These are phyloP conservation scores for Patella caerulea DNA, from an alignment of 2,888 invertebrate species.

Conservation along the genomic window DNA sequence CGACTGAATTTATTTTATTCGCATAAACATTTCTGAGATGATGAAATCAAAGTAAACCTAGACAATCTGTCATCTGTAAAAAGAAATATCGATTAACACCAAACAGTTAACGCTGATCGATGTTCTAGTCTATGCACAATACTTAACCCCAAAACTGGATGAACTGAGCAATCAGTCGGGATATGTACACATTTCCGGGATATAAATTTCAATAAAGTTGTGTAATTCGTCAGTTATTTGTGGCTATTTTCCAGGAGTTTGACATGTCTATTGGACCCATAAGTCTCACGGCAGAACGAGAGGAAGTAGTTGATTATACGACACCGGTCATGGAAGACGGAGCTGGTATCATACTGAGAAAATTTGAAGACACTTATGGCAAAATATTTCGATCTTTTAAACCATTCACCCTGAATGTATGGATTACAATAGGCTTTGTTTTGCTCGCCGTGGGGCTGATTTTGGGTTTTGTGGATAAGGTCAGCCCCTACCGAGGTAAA, in stretches of 20 bases:
- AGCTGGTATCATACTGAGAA: slow-evolving; percentile 41
- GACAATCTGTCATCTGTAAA: too few relatives aligned
- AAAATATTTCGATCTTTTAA: slow-evolving; percentile 44
- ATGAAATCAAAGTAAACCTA: too few relatives aligned
- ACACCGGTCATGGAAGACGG: slow-evolving; percentile 49
- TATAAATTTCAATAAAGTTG: too few relatives aligned
- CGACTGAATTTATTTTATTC: too few relatives aligned
- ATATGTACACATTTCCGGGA: too few relatives aligned
- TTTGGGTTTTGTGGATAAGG: slow-evolving; percentile 37
- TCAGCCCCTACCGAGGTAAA: slow-evolving; percentile 27
- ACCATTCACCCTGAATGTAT: slow-evolving; percentile 42
- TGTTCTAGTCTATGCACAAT: too few relatives aligned
- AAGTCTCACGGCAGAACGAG: slow-evolving; percentile 44
- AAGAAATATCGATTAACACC: too few relatives aligned
- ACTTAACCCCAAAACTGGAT: too few relatives aligned
- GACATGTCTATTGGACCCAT: slow-evolving; percentile 50
- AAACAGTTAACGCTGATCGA: too few relatives aligned
- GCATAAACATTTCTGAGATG: too few relatives aligned
- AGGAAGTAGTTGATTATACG: slow-evolving; percentile 42
- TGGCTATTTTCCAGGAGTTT: slow-evolving; percentile 37
- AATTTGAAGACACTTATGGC: slow-evolving; percentile 38
- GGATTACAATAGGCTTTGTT: slow-evolving; percentile 38
- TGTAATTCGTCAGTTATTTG: neutral
- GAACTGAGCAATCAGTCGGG: too few relatives aligned
- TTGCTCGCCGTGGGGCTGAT: slow-evolving; percentile 39